A percentile compares a stretch with the other conserved stretches of the same genome.
These are phyloP conservation scores for Corythornis vintsioides DNA, from an alignment of 2,113 vertebrate genomes.

Conservation along the genomic window DNA sequence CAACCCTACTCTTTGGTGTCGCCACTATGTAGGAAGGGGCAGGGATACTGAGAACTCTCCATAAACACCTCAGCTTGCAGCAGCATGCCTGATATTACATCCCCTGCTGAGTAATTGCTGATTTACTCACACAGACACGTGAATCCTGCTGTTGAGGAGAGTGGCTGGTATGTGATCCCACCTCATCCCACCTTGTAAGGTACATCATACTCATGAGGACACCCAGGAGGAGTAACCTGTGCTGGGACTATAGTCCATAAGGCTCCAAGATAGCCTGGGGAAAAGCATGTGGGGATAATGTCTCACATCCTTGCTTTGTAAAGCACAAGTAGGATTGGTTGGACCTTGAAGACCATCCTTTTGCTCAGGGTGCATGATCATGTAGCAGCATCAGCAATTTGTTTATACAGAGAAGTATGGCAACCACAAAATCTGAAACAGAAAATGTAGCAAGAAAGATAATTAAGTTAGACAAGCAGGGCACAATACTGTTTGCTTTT, in stretches of 20 bases:
- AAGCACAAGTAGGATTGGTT: not conserved
- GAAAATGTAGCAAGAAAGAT: not conserved
- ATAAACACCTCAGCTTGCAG: constrained; percentile 15
- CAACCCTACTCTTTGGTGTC: constrained; percentile 3
- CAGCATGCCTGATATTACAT: constrained; percentile 24
- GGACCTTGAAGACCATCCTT: not conserved
- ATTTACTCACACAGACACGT: not conserved
- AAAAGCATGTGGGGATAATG: not conserved
- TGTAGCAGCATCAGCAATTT: not conserved
- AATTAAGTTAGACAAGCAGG: not conserved
- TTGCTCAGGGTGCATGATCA: not conserved
- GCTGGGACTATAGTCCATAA: not conserved
- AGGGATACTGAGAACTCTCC: not conserved
- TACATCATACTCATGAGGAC: not conserved
- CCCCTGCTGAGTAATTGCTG: not conserved
- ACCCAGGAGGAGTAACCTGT: not conserved
- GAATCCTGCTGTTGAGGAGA: not conserved
- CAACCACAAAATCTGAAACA: not conserved
- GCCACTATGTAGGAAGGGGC: not conserved
- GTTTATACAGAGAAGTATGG: not conserved
- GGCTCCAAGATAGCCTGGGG: not conserved
- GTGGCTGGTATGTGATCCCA: not conserved
- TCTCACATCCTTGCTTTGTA: not conserved
- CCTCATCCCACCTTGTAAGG: not conserved
- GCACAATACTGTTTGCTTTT: not conserved